Conservation (phyloP, 2,888 invertebrate species). For the Leptinotarsa peninsularis region DNA sequence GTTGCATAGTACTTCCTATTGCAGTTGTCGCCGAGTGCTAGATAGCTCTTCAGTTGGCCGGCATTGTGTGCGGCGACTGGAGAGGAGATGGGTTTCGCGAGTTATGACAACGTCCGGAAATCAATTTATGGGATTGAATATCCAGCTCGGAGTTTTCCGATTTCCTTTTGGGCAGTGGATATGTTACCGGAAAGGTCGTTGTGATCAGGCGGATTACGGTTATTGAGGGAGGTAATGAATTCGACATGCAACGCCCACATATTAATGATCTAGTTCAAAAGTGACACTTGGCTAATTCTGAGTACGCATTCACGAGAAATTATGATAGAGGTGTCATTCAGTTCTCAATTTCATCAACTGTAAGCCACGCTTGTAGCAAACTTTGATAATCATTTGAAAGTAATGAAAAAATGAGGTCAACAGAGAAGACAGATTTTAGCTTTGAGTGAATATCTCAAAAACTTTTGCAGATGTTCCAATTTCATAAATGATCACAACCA, state of each 20-base stretch:
- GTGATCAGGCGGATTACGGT: not conserved
- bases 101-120: slow-evolving; percentile 35
- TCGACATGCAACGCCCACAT: too few relatives aligned
- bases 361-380: too few relatives aligned
- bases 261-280: too few relatives aligned
- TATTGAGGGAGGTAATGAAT: not conserved
- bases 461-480: too few relatives aligned
- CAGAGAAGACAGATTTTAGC: not conserved
- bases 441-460: too few relatives aligned
- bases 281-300: too few relatives aligned
- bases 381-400: not conserved
- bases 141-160: slow-evolving; percentile 22
- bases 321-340: too few relatives aligned
- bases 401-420: not conserved
- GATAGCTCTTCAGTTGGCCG: slow-evolving; percentile 21
- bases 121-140: slow-evolving; percentile 36
- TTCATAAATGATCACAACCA: too few relatives aligned
- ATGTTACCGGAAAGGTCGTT: not conserved
- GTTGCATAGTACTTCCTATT: slow-evolving; percentile 15
- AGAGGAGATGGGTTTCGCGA: slow-evolving; percentile 36
- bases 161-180: not conserved
- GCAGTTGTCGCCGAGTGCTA: slow-evolving; percentile 24
- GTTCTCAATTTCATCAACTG: too few relatives aligned
- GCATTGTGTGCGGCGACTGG: slow-evolving; percentile 33
- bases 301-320: too few relatives aligned